Conservation (phyloP, 1,140 invertebrate species). For the Heliconius hewitsoni region DNA sequence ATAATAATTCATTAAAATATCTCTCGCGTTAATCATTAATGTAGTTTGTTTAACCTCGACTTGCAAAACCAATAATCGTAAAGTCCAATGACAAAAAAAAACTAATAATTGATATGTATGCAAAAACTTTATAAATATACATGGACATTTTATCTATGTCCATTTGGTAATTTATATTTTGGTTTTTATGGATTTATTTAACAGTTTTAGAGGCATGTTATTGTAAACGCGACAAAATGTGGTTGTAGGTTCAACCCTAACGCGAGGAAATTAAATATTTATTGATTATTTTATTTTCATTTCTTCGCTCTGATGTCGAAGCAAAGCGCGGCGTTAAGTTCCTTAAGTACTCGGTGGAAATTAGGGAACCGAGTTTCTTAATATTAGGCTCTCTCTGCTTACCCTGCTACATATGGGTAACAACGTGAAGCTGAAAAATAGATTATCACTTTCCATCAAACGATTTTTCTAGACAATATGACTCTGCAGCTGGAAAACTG, state of each 20-base stretch:
- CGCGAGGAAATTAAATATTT: too few species aligned
- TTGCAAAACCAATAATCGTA: neutral
- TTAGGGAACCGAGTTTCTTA: too few species aligned
- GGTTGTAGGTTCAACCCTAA: too few species aligned
- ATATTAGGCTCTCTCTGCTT: too few species aligned
- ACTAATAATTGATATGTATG: neutral
- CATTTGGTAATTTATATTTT: neutral
- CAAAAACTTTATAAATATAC: neutral
- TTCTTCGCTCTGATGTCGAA: too few species aligned
- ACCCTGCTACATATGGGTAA: too few species aligned
- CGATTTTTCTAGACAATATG: neutral
- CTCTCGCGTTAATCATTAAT: neutral
- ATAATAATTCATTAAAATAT: neutral
- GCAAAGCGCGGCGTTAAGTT: too few species aligned
- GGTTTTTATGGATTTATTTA: neutral
- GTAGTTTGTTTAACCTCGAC: neutral
- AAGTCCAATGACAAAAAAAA: neutral
- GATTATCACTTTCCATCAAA: too few species aligned
- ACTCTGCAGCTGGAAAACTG: neutral
- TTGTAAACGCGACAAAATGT: too few species aligned
- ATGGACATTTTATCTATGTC: neutral
- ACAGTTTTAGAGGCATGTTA: neutral
- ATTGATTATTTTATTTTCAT: too few species aligned
- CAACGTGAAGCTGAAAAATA: too few species aligned
- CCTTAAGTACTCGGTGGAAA: too few species aligned